Evolutionary conservation across 1,140 invertebrate genomes (phyloP), one percentile per base, ranked within the genome.

Genomic region (Aphelenchoides avenae): DNA sequence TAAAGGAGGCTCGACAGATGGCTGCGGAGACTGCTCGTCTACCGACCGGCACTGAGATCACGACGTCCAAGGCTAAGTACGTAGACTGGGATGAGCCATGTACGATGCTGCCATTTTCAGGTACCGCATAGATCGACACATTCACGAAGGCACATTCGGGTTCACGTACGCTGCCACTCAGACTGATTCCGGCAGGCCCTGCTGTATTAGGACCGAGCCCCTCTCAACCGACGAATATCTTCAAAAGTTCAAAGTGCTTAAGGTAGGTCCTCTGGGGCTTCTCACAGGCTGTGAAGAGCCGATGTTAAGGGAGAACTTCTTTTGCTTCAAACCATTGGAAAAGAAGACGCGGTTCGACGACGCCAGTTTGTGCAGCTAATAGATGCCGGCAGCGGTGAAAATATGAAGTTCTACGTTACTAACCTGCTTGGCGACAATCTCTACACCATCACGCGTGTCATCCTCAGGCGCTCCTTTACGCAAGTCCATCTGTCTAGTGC

Each of bases 351-450:
- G 15, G 30, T 30, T 5, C 22, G 37, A 20, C 11, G 13, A 9
- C 13, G 20, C 18, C 57, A 59, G 18, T 59, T 59, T 30, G 9
- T 18, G 11, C 57, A 39, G 15, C 37, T 59, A 5, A 11, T 63
- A n/a, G 57, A 59, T 47, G 29, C 36, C 0, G 57, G 57, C 4
- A 46, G 57, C 33, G 50, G 55, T 18, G 42, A 41, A 0, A 18
- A 52, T n/a, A 61, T 63, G 26, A 59, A 59, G 26, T 59, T 59
- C 34, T 24, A 46, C 22, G 18, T 59, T 26, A 52, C 41, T n/a
- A 30, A 61, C 5, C 26, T 29, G n/a, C 57, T 59, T 18, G 57
- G 57, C 24, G 57, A 59, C 3, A 64, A 59, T 39, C 53, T 59
- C 13, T 63, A 59, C 59, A 37, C 27, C 5, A 50, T 59, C 31